A percentile compares a stretch with the other conserved stretches of the same genome.
Conservation (phyloP, 1,140 invertebrate genomes). For the Drosophila leontia region DNA sequence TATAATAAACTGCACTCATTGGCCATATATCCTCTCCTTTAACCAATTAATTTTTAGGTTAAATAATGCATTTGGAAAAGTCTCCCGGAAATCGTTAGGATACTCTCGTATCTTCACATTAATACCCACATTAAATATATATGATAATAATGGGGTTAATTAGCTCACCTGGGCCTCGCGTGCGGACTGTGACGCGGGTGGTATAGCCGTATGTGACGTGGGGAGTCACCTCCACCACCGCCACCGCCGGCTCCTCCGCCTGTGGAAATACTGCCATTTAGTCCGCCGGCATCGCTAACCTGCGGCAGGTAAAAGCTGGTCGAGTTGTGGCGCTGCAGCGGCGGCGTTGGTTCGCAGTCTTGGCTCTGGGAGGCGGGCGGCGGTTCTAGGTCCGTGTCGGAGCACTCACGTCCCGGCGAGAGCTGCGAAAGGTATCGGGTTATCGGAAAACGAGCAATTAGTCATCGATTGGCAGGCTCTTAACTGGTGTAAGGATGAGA, state of each 20-base stretch:
- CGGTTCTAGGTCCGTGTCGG: constrained; percentile 91
- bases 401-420: constrained; percentile 91
- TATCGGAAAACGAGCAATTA: constrained; percentile 24
- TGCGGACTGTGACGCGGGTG: constrained; percentile 92
- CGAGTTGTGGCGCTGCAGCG: constrained; percentile 94
- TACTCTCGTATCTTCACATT: background rate
- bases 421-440: constrained; percentile 86
- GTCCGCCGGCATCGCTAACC: constrained; percentile 52
- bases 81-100: constrained; percentile 3
- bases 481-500: constrained; percentile 24
- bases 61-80: background rate
- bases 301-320: constrained; percentile 95
- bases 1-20: background rate
- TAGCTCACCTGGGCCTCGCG: constrained; percentile 88
- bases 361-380: constrained; percentile 94
- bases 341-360: constrained; percentile 96
- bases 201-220: constrained; percentile 87
- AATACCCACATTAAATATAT: constrained; percentile 3
- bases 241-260: constrained; percentile 46
- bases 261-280: constrained; percentile 72
- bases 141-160: background rate
- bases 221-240: constrained; percentile 86
- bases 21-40: background rate
- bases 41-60: constrained; percentile 4
- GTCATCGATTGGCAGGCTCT: background rate